phyloP scores from a whole-genome alignment of 2,888 invertebrate species.

The Tribolium freemani region DNA sequence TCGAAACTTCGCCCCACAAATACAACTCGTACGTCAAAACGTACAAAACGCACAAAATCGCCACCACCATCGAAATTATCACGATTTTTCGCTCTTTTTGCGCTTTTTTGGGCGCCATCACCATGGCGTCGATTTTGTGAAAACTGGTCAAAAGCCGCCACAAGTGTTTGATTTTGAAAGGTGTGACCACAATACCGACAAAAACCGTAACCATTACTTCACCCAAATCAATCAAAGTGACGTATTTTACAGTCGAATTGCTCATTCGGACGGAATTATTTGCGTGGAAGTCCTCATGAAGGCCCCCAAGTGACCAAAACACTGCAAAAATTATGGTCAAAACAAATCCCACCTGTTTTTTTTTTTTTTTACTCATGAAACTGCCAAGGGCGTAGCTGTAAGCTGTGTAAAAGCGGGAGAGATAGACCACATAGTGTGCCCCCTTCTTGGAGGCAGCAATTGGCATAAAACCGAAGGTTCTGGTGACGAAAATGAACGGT shows the following conservation, averaged over 20 bases:
- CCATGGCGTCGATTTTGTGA: conserved; percentile 16
- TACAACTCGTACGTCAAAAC: conserved; percentile 14
- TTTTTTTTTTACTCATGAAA: conserved; percentile 6
- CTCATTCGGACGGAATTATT: neutral
- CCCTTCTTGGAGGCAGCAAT: neutral
- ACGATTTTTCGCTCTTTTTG: neutral
- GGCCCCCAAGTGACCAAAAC: neutral
- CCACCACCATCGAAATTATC: conserved; percentile 4
- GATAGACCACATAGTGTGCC: neutral
- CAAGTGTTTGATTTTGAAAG: conserved; percentile 10
- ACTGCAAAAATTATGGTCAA: neutral
- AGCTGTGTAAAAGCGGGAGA: neutral
- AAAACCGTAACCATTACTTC: conserved; percentile 15
- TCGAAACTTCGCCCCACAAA: conserved; percentile 4
- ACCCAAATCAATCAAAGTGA: conserved; percentile 11
- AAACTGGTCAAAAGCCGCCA: conserved; percentile 9
- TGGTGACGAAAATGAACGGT: conserved; percentile 8
- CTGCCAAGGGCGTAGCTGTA: conserved; percentile 17
- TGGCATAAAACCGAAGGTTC: conserved; percentile 17
- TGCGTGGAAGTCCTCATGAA: conserved; percentile 9
- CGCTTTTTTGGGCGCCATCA: conserved; percentile 5
- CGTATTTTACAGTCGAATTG: conserved; percentile 7
- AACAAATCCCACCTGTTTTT: no score
- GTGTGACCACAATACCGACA: conserved; percentile 6
- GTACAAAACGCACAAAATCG: conserved; percentile 5